Conservation (phyloP, 2,113 vertebrate genomes). For the Glareola pratincola region DNA sequence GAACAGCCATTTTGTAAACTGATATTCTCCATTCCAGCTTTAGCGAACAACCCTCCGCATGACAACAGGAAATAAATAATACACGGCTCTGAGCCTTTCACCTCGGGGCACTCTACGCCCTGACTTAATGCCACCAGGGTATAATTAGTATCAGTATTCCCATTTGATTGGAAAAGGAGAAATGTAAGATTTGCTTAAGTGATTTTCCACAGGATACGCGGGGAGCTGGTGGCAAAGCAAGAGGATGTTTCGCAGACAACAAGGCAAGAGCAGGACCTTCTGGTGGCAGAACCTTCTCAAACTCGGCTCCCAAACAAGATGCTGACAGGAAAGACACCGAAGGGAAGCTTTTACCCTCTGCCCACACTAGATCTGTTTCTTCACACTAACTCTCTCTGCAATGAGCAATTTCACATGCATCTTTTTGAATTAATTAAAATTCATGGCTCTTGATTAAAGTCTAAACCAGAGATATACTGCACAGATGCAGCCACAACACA, state of each 20-base stretch:
- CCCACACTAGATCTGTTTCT: neutral
- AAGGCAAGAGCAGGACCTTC: neutral
- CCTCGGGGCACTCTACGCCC: neutral
- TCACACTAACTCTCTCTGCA: neutral
- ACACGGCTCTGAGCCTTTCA: slow-evolving; percentile 30
- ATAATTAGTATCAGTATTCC: slow-evolving; percentile 13
- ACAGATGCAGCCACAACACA: neutral
- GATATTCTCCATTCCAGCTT: neutral
- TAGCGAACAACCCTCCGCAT: neutral
- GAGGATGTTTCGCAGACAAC: neutral
- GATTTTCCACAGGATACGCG: neutral
- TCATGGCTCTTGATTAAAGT: neutral
- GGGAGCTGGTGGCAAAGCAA: neutral
- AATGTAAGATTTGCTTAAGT: neutral
- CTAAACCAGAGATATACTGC: neutral
- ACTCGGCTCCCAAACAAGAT: neutral
- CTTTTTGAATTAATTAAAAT: slow-evolving; percentile 2
- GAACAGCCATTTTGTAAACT: slow-evolving; percentile 39
- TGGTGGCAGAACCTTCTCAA: neutral
- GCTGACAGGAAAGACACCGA: neutral
- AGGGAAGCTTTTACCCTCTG: neutral
- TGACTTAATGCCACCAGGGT: neutral
- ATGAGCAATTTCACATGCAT: neutral
- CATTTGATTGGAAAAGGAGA: slow-evolving; percentile 5
- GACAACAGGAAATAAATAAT: slow-evolving; percentile 49